Base-by-base conservation (phyloP, 2,113 vertebrate species). In the Cettia cetti region DNA sequence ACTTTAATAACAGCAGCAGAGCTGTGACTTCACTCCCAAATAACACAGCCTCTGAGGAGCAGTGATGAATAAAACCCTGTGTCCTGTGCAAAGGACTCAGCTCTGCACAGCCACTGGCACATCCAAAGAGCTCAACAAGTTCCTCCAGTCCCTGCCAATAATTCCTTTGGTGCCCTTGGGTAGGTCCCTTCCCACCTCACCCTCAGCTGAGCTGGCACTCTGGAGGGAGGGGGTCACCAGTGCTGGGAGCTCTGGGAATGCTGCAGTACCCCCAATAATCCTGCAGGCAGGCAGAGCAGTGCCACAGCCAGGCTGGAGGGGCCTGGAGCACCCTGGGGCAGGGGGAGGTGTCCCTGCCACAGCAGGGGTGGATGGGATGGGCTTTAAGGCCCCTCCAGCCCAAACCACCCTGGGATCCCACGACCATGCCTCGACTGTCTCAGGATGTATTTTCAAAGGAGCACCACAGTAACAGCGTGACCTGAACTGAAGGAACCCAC, bases 351-450 rank as follows among this genome's bases (percentile, higher is more conserved):
- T 28, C 31, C 31, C 75, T 64, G 49, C 24, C 54, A 33, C 1
- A 3, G 52, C 52, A 50, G 44, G 35, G 20, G 2, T 35, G 60
- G 5, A 21, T 0, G 1, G 47, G n/a, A 70, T 49, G 42, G 31
- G 30, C 24, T 71, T 8, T 5, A 5, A 27, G 31, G 31, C 10
- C 14, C 65, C 27, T 65, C 11, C 50, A 42, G 37, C 42, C 31
- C 76, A 50, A 50, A 50, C 22, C 22, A 6, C 6, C 20, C 86
- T 14, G 44, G 19, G 27, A 37, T 28, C 33, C 66, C 37, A 31
- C 2, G 27, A 16, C 27, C 31, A 16, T 1, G 15, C 19, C 59
- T 24, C 0, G 1, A 33, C 31, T 45, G 0, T 6, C 14, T 20
- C 39, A 54, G 52, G 61, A 31, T 24, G 10, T 1, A 8, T 57